Evolutionary conservation across 2,113 vertebrate species (phyloP).

Genomic region (Condylura cristata): DNA sequence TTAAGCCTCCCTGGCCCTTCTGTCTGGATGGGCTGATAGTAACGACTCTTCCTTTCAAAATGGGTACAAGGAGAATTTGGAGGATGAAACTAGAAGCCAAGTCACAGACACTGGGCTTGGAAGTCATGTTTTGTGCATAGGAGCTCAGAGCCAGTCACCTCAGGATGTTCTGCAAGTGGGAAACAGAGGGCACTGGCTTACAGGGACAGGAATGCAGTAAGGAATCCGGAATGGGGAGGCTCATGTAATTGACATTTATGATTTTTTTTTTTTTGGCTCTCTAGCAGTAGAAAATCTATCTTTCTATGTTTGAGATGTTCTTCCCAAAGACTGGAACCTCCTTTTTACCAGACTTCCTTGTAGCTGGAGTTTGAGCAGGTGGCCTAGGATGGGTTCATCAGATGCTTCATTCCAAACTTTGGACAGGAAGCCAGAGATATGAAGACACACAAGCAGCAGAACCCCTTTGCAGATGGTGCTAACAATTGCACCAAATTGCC

Average conservation of each 20-base stretch:
- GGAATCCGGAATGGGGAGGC: neutral
- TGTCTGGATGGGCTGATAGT: neutral
- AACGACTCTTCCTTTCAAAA: neutral
- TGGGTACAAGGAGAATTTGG: neutral
- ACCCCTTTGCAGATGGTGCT: neutral
- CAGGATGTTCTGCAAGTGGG: neutral
- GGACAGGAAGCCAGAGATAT: neutral
- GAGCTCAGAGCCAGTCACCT: neutral
- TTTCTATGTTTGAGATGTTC: neutral
- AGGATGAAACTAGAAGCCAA: neutral
- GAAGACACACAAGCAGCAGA: neutral
- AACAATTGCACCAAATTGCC: rapidly evolving
- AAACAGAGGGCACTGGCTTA: neutral
- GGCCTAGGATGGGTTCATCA: neutral
- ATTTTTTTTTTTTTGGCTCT: neutral
- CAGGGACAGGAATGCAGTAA: neutral
- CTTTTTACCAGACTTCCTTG: neutral
- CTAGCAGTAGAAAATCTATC: neutral
- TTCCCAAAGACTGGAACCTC: neutral
- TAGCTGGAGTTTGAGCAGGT: neutral
- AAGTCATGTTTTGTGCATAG: neutral
- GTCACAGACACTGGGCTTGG: too few species aligned
- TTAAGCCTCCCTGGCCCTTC: neutral
- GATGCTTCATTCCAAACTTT: neutral
- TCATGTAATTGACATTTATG: too few species aligned